Base-by-base conservation (phyloP, 2,888 invertebrate species). In the Eupithecia dodoneata region DNA sequence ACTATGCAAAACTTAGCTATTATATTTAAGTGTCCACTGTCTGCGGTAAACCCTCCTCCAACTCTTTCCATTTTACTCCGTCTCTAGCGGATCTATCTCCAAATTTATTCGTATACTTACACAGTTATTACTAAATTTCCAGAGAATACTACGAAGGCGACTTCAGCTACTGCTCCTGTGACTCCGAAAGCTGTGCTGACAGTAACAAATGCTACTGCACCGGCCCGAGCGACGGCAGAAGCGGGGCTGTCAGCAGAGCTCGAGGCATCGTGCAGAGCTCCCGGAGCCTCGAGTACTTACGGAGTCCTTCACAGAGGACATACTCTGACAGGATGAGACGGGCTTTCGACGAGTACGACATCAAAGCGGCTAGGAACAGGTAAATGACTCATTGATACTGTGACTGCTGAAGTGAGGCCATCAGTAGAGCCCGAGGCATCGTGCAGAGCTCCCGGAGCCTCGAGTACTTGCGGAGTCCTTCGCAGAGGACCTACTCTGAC, bases 191-290 rank as follows among this genome's bases (percentile, higher is more conserved):
- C 85, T 98, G 98, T 87, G 96, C 97, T 0, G 98, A 98, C 82
- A 97, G 97, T 84, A 98, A 98, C 89, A 98, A 98, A 90, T 98
- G 98, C 87, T 98, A 98, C 87, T 98, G 98, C 88, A 85, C 96
- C 89, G 87, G 92, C 7, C 70, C 70, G 12, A 47, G 70, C 88
- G 93, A 2, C 83, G 86, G 49, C 71, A 5, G 71, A 10, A 49
- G 41, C 30, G 45, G 70, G 5, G 70, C 18, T 5, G 41, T 45
- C 6, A 72, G 18, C 59, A 59, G 59, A 59, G 13, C 59, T 6
- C n/a, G 72, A 15, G 65, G 65, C 76, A 81, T 81, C 4, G 92
- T 94, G 78, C 95, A 95, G 81, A 90, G 87, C 74, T 90, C 93
- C 0, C 94, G 93, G 77, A 96, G 96, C 79, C 87, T 96, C 76